Conservation (phyloP, 1,140 invertebrate genomes). For the Atta colombica region DNA sequence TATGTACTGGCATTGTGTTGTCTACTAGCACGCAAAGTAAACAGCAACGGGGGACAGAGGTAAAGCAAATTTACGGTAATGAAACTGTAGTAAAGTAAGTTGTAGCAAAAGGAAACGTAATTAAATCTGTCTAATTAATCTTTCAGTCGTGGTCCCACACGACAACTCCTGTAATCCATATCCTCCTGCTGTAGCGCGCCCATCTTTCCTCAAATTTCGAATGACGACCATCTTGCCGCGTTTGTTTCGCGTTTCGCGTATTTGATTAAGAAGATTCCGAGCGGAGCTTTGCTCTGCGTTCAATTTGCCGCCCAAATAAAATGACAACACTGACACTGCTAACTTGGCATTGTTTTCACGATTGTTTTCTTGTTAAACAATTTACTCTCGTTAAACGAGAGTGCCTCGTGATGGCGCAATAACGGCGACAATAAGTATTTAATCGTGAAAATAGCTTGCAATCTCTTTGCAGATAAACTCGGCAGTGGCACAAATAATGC, state of each 20-base stretch:
- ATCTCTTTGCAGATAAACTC: neutral
- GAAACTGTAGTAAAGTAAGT: slow-evolving; percentile 63
- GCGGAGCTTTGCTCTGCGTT: slow-evolving; percentile 3
- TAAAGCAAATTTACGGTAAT: slow-evolving; percentile 64
- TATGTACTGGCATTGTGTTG: slow-evolving; percentile 48
- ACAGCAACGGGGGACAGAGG: slow-evolving; percentile 44
- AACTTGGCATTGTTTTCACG: slow-evolving; percentile 17
- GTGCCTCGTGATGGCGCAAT: neutral
- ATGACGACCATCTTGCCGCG: slow-evolving; percentile 33
- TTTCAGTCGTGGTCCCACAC: slow-evolving; percentile 57
- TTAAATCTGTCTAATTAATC: slow-evolving; percentile 66
- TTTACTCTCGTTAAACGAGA: slow-evolving; percentile 11
- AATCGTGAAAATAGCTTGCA: neutral
- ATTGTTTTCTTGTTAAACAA: slow-evolving; percentile 32
- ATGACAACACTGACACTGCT: neutral
- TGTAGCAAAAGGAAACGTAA: slow-evolving; percentile 61
- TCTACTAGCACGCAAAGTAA: slow-evolving; percentile 54
- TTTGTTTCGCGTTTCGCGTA: slow-evolving; percentile 37
- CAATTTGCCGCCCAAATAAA: slow-evolving; percentile 33
- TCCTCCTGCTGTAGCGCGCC: neutral
- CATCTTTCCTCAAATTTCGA: slow-evolving; percentile 55
- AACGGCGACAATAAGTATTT: neutral
- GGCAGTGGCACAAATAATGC: neutral
- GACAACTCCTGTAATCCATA: slow-evolving; percentile 37
- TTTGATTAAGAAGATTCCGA: slow-evolving; percentile 52